Percentiles rank a stretch among this genome's conserved stretches.
These are phyloP conservation scores for Calliopum simillimum DNA, from an alignment of 2,888 invertebrate genomes.

Conservation along the genomic window DNA sequence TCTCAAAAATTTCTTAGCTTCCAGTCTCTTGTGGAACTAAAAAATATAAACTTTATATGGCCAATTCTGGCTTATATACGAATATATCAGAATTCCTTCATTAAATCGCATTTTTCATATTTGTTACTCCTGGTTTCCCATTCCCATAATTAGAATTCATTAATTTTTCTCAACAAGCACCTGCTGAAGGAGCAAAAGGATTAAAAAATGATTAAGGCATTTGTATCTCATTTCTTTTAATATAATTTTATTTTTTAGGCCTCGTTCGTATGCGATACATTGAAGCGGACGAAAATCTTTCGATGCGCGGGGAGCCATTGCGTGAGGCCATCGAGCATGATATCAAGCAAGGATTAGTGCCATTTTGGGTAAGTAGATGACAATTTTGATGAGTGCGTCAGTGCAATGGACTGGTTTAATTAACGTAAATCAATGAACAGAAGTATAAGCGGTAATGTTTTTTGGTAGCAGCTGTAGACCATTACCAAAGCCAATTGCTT, in stretches of 20 bases:
- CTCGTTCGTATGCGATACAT: constrained; percentile 93
- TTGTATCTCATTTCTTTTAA: not conserved
- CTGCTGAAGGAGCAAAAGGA: not conserved
- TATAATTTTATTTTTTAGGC: constrained; percentile 63
- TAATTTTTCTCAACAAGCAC: not conserved
- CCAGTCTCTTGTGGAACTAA: too few relatives aligned
- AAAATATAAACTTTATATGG: too few relatives aligned
- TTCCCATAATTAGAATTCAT: not conserved
- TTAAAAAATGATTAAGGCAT: constrained; percentile 1
- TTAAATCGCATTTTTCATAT: too few relatives aligned
- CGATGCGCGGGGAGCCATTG: constrained; percentile 85
- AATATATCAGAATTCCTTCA: too few relatives aligned
- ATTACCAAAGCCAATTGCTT: constrained; percentile 50
- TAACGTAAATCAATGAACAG: too few relatives aligned
- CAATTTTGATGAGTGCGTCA: constrained; percentile 7
- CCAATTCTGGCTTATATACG: too few relatives aligned
- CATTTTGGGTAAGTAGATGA: constrained; percentile 84
- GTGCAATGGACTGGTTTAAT: too few relatives aligned
- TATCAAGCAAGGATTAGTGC: constrained; percentile 85
- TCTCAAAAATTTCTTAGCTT: too few relatives aligned
- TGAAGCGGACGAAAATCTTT: constrained; percentile 86
- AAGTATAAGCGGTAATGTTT: too few relatives aligned
- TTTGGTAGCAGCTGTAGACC: constrained; percentile 35
- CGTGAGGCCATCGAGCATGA: constrained; percentile 84
- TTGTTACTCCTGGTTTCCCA: not conserved